Percentiles rank a stretch among this genome's conserved stretches.
These are phyloP conservation scores for Epistrophe grossulariae DNA, from an alignment of 2,888 invertebrate species.

Conservation along the genomic window DNA sequence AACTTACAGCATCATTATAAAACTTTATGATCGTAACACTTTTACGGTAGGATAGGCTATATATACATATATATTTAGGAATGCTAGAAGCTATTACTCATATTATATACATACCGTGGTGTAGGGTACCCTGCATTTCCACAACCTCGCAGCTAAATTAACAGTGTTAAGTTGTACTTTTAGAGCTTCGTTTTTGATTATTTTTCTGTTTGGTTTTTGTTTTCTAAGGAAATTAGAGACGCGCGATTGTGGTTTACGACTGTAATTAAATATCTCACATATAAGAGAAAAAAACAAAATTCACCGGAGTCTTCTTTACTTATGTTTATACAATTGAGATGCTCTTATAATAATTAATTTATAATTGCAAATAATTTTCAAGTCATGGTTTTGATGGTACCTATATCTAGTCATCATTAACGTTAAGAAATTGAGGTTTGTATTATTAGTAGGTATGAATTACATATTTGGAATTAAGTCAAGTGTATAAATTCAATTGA, in stretches of 20 bases:
- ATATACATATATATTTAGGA: background rate
- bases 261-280: constrained; percentile 47
- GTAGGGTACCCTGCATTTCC: background rate
- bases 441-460: no score
- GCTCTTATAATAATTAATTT: constrained; percentile 33
- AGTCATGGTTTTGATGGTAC: background rate
- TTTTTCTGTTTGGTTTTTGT: constrained; percentile 7
- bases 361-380: constrained; percentile 33
- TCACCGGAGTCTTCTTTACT: background rate
- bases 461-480: no score
- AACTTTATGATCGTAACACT: constrained; percentile 58
- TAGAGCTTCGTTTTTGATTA: background rate
- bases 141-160: constrained; percentile 8
- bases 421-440: background rate
- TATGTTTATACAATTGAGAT: background rate
- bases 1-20: constrained; percentile 54
- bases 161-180: constrained; percentile 8
- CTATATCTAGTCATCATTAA: no score
- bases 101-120: background rate
- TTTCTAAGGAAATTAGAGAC: constrained; percentile 37
- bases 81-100: constrained; percentile 48
- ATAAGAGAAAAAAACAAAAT: background rate
- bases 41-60: constrained; percentile 19
- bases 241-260: constrained; percentile 53
- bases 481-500: no score